These are phyloP conservation scores for Albula goreensis DNA, from an alignment of 2,113 vertebrate genomes.

Conservation along the genomic window DNA sequence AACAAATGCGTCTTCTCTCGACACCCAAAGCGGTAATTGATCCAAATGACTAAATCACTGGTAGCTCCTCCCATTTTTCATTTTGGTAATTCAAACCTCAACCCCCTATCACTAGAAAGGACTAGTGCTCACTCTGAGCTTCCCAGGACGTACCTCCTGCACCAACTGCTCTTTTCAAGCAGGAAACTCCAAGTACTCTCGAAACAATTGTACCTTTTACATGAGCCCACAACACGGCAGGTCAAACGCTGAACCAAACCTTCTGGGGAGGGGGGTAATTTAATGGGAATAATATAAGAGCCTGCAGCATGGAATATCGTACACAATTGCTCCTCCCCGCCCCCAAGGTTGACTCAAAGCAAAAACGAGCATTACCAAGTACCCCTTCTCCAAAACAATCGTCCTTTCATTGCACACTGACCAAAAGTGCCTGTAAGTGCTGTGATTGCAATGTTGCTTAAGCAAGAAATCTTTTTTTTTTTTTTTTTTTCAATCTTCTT, in stretches of 20 bases:
- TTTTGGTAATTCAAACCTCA: no score
- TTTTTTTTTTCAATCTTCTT: slow-evolving; percentile 22
- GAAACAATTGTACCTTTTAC: background rate
- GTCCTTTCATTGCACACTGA: slow-evolving; percentile 26
- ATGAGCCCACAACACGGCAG: background rate
- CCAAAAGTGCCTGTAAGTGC: slow-evolving; percentile 75
- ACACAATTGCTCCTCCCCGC: slow-evolving; percentile 21
- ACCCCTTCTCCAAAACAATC: slow-evolving; percentile 39
- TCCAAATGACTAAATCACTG: no score
- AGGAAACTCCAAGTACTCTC: background rate
- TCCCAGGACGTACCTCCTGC: no score
- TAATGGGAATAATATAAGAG: background rate
- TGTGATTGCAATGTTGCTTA: slow-evolving; percentile 57
- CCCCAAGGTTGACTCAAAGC: slow-evolving; percentile 21
- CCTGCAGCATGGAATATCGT: slow-evolving; percentile 34
- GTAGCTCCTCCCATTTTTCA: no score
- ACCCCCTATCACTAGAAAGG: no score
- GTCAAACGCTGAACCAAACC: background rate
- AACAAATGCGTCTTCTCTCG: no score
- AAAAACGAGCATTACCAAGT: slow-evolving; percentile 37
- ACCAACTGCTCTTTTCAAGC: background rate
- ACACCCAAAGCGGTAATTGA: no score
- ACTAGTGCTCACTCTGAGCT: no score
- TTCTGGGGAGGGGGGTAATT: background rate
- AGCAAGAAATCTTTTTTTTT: slow-evolving; percentile 38